Evolutionary conservation across 1,140 invertebrate species (phyloP), one percentile per base, ranked within the genome.

Genomic region (Tenebrio molitor): DNA sequence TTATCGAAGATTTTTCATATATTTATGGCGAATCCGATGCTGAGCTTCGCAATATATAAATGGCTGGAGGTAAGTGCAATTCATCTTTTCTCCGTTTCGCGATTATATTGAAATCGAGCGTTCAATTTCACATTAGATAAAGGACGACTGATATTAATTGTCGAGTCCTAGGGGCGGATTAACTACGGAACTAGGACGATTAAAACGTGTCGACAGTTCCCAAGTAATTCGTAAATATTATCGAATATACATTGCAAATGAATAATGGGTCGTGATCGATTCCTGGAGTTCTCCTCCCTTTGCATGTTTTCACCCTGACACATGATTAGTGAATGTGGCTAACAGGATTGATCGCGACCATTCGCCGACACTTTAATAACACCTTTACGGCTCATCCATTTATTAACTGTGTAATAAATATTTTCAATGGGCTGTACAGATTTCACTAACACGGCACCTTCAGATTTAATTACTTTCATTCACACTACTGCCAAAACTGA

Each of bases 291-390:
- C 63, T 68, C 65, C 71, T 41, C 63, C 65, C 64, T 72, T 72
- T 68, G 71, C 71, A 72, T 72, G 71, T 72, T 72, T 72, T 72
- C 71, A 68, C 67, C 44, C 71, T 68, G 71, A 72, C 71, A 68
- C 65, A 68, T 68, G 71, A 68, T 72, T 68, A 72, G 71, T 67
- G 71, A 64, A 68, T 67, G 71, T 66, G 65, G 44, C 71, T 58
- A 68, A 72, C 71, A 68, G 36, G 58, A 72, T 42, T 68, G 71
- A 72, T 72, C 71, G 64, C 63, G 71, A 72, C 71, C 71, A 68
- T 72, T 67, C 46, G 44, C 64, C 44, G 71, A 67, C 71, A 72
- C 71, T 72, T 72, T 72, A 72, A 72, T 72, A 72, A 72, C 71
- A 72, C 71, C 50, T 72, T 29, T 39, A 6, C 39, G 33, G 71